phyloP scores from a whole-genome alignment of 1,140 invertebrate genomes.

The Doryteuthis pealeii region DNA sequence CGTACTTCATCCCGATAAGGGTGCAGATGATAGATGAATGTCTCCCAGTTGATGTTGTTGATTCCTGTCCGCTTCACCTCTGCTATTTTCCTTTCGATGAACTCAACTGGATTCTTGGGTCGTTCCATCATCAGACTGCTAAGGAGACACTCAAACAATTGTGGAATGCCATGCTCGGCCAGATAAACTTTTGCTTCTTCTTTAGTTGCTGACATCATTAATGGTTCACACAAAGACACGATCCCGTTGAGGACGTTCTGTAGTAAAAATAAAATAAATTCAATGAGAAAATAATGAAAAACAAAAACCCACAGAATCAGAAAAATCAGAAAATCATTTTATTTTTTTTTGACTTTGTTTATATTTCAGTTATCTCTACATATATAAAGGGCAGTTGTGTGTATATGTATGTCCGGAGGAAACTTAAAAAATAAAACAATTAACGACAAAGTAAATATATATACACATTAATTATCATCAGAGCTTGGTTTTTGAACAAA shows the following conservation, averaged over 20 bases:
- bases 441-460: too few species aligned
- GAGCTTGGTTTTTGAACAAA: too few species aligned
- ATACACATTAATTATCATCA: too few species aligned
- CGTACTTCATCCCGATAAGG: slow-evolving; percentile 49
- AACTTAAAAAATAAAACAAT: too few species aligned
- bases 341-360: too few species aligned
- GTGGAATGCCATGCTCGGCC: slow-evolving; percentile 46
- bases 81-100: slow-evolving; percentile 50
- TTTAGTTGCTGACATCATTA: slow-evolving; percentile 31
- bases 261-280: not conserved
- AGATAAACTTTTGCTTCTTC: slow-evolving; percentile 52
- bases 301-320: too few species aligned
- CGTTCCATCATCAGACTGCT: slow-evolving; percentile 54
- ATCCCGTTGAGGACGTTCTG: not conserved
- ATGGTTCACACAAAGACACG: slow-evolving; percentile 9
- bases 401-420: too few species aligned
- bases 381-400: too few species aligned
- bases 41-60: slow-evolving; percentile 57
- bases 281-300: too few species aligned
- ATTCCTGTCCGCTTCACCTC: slow-evolving; percentile 47
- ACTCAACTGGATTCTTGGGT: slow-evolving; percentile 52
- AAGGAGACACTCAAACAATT: slow-evolving; percentile 56
- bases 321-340: too few species aligned
- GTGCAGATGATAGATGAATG: slow-evolving; percentile 52
- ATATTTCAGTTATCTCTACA: too few species aligned